A percentile compares a stretch with the other conserved stretches of the same genome.
These are phyloP conservation scores for Tenualosa thibaudeaui DNA, from an alignment of 2,797 vertebrate species.

Conservation along the genomic window DNA sequence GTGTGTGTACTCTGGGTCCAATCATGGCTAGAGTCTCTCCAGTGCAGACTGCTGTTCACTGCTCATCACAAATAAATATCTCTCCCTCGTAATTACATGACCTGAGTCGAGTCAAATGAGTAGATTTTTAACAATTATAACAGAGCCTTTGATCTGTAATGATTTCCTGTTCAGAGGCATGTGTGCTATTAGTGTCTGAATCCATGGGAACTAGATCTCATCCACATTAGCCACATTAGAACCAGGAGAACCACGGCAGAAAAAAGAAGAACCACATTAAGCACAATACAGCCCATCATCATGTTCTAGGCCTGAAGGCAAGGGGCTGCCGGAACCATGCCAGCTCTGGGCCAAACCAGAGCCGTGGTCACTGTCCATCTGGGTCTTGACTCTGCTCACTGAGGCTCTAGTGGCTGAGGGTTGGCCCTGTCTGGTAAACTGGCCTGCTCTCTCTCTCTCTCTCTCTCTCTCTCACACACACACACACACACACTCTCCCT, in stretches of 20 bases:
- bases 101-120: background rate
- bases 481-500: background rate
- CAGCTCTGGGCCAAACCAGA: background rate
- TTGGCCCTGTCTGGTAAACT: background rate
- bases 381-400: background rate
- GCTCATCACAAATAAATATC: background rate
- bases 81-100: background rate
- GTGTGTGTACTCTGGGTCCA: background rate
- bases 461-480: background rate
- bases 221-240: too few species aligned
- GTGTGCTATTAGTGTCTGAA: background rate
- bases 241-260: background rate
- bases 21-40: background rate
- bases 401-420: background rate
- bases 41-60: background rate
- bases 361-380: background rate
- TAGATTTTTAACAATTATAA: background rate
- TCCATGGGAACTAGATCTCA: slow-evolving; percentile 2
- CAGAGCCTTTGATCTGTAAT: background rate
- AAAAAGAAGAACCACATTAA: background rate
- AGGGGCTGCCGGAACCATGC: background rate
- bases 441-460: background rate
- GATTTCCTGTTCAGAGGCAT: background rate
- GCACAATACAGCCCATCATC: background rate
- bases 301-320: background rate